phyloP scores from a whole-genome alignment of 2,888 invertebrate species.

The Silvanus unidentatus region DNA sequence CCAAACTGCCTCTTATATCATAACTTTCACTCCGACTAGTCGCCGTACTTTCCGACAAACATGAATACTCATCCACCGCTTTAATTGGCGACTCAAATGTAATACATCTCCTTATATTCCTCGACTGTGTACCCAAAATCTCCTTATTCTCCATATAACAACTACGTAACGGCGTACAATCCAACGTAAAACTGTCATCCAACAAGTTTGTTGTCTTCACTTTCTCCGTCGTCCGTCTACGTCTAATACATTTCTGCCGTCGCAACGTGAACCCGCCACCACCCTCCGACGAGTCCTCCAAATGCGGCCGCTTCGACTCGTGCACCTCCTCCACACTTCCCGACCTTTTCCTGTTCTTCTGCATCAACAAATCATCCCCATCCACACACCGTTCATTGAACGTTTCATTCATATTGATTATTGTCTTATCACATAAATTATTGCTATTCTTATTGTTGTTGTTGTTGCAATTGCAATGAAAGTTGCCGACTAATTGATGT shows the following conservation, averaged over 20 bases:
- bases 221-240: conserved; percentile 43
- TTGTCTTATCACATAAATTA: conserved; percentile 33
- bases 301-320: conserved; percentile 22
- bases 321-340: conserved; percentile 16
- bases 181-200: conserved; percentile 14
- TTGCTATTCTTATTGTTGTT: conserved; percentile 7
- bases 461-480: conserved; percentile 31
- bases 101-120: conserved; percentile 41
- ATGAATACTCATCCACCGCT: conserved; percentile 18
- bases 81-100: conserved; percentile 40
- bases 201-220: conserved; percentile 7
- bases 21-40: conserved; percentile 25
- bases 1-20: conserved; percentile 41
- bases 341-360: conserved; percentile 25
- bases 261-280: conserved; percentile 40
- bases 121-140: conserved; percentile 18
- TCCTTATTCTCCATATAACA: conserved; percentile 30
- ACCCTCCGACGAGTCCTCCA: conserved; percentile 29
- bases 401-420: conserved; percentile 40
- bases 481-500: conserved; percentile 33
- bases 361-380: conserved; percentile 12
- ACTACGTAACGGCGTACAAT: conserved; percentile 27
- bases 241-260: conserved; percentile 55
- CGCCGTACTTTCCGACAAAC: conserved; percentile 29
- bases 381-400: conserved; percentile 43